Evolutionary conservation across 2,797 vertebrate species (phyloP).

Genomic region (Orientallactaga sibirica): DNA sequence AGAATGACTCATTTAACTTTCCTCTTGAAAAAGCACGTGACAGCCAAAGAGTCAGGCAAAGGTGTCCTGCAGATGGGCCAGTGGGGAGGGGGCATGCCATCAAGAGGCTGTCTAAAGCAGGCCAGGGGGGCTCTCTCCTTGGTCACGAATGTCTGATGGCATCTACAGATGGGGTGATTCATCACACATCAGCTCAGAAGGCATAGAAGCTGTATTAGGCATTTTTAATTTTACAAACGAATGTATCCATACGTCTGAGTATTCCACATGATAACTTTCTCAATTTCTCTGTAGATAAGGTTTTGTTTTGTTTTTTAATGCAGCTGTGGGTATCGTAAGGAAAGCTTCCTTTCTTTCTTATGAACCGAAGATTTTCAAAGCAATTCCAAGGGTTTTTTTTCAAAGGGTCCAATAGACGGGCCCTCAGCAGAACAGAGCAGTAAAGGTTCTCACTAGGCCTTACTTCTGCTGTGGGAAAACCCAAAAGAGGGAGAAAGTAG

Average conservation of each 20-base stretch:
- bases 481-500: too few relatives aligned
- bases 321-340: neutral
- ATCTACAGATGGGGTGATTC: too few relatives aligned
- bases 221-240: neutral
- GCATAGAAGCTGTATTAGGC: neutral
- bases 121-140: fast-evolving
- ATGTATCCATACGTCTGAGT: neutral
- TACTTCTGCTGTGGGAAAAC: neutral
- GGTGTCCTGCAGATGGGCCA: neutral
- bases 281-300: neutral
- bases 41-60: neutral
- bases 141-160: neutral
- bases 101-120: too few relatives aligned
- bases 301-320: neutral
- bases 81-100: fast-evolving
- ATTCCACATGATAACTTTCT: neutral
- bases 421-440: too few relatives aligned
- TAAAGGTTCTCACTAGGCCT: neutral
- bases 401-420: neutral
- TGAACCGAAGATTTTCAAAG: neutral
- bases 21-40: neutral
- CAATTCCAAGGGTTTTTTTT: neutral
- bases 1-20: neutral
- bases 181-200: too few relatives aligned
- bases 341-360: neutral